Percentiles rank a stretch among this genome's conserved stretches.
Evolutionary conservation across 1,140 invertebrate genomes (phyloP).

Genomic region (Atta colombica): DNA sequence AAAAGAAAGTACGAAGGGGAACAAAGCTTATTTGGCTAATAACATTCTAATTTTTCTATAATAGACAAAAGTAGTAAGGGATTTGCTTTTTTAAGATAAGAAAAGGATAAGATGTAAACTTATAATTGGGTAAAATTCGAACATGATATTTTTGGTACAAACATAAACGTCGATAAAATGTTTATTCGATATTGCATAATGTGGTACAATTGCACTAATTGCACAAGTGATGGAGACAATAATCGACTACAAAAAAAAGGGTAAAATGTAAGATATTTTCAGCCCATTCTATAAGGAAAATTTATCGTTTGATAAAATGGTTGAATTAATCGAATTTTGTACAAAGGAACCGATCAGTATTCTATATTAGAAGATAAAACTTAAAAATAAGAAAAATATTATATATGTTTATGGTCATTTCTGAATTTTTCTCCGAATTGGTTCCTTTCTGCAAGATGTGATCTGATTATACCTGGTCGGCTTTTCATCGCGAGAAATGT

Average conservation of each 20-base stretch:
- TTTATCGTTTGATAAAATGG: slow-evolving; percentile 55
- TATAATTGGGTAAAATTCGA: slow-evolving; percentile 20
- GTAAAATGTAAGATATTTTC: slow-evolving; percentile 60
- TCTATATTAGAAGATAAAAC: slow-evolving; percentile 50
- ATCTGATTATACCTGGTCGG: background rate
- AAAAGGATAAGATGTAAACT: slow-evolving; percentile 44
- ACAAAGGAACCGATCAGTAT: slow-evolving; percentile 44
- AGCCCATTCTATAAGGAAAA: slow-evolving; percentile 24
- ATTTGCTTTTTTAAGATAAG: slow-evolving; percentile 50
- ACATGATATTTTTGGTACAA: slow-evolving; percentile 27
- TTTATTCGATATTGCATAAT: slow-evolving; percentile 45
- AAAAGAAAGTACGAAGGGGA: slow-evolving; percentile 47
- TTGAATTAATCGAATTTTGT: slow-evolving; percentile 31
- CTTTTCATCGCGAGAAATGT: background rate
- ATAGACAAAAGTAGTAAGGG: slow-evolving; percentile 39
- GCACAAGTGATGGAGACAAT: slow-evolving; percentile 72
- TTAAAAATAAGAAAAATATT: background rate
- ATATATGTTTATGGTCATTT: background rate
- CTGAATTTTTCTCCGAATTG: background rate
- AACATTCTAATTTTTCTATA: slow-evolving; percentile 8
- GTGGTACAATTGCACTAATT: slow-evolving; percentile 48
- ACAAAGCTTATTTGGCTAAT: slow-evolving; percentile 35
- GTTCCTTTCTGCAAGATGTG: slow-evolving; percentile 36
- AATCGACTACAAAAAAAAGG: slow-evolving; percentile 49
- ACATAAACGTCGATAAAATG: slow-evolving; percentile 38